Evolutionary conservation across 2,888 invertebrate species (phyloP), one percentile per base, ranked within the genome.

Genomic region (Chelonus formosanus): DNA sequence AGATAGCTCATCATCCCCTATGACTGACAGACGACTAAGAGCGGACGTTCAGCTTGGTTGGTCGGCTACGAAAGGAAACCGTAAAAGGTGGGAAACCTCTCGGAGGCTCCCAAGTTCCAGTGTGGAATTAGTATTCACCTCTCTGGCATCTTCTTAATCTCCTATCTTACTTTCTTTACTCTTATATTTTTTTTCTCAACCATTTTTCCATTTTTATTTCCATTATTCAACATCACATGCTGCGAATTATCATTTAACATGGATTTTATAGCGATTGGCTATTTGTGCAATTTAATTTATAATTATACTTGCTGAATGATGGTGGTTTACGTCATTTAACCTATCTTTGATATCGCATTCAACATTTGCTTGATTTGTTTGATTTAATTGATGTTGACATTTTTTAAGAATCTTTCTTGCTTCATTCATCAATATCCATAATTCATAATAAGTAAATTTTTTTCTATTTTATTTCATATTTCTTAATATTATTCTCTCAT

Each of bases 81-180:
- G 81, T 83, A 83, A 75, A 83, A 83, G 82, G 81, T 83, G 79
- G 83, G 83, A 83, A 83, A 83, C 83, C 83, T 83, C 81, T 81
- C 78, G 75, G 78, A 75, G 79, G 71, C 82, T 81, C 75, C 78
- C 79, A 77, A 78, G 80, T 81, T 75, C 75, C 74, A 79, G 76
- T 75, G 69, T 73, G 77, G 78, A 81, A 78, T 80, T 81, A 80
- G 76, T 79, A 80, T 70, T 81, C 77, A 77, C 78, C 73, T 78
- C 79, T 78, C 75, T 72, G 75, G 75, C 79, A 79, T 79, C 77
- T 80, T 75, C 32, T 20, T 52, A 52, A 72, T 72, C 70, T 63
- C 67, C 67, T 67, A 56, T 66, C 65, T 71, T 60, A 44, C 58
- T 68, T 62, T 61, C 60, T 68, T 71, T 66, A 64, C 69, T 63